A percentile compares a stretch with the other conserved stretches of the same genome.
These are phyloP conservation scores for Norana najaformis DNA, from an alignment of 2,888 invertebrate genomes.

Conservation along the genomic window DNA sequence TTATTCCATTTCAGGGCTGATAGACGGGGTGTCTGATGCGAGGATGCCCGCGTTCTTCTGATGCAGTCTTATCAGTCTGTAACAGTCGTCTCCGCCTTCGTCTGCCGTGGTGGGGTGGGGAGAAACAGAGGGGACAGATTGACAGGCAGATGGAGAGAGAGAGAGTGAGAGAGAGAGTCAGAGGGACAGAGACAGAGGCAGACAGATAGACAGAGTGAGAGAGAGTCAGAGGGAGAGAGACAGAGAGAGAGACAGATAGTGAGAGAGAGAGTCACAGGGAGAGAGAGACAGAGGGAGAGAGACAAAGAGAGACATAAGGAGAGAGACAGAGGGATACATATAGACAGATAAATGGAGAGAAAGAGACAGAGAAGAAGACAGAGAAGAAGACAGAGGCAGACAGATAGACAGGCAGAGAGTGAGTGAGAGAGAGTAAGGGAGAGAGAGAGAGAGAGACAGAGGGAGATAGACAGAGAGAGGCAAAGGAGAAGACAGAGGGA, in stretches of 20 bases:
- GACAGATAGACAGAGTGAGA: not conserved
- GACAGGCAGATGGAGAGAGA: not conserved
- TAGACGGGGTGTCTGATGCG: not conserved
- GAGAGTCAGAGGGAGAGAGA: not conserved
- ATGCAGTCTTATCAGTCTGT: not conserved
- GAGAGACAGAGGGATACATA: too few species aligned
- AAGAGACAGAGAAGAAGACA: too few species aligned
- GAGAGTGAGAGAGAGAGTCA: not conserved
- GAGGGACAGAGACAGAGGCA: not conserved
- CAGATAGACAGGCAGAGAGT: not conserved
- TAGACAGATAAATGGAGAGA: too few species aligned
- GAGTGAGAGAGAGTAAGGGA: not conserved
- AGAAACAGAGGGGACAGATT: not conserved
- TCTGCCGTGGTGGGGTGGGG: too few species aligned
- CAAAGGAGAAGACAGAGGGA: not conserved
- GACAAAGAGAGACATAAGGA: too few species aligned
- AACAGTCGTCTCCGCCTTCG: not conserved
- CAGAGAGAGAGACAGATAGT: not conserved
- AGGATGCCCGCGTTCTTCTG: not conserved
- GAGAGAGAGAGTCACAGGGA: not conserved
- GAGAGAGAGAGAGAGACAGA: not conserved
- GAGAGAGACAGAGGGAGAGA: too few species aligned
- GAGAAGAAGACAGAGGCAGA: not conserved
- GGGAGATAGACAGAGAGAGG: not conserved
- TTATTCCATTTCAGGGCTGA: not conserved